A percentile compares a stretch with the other conserved stretches of the same genome.
Conservation (phyloP, 2,113 vertebrate genomes). For the Macaca mulatta region DNA sequence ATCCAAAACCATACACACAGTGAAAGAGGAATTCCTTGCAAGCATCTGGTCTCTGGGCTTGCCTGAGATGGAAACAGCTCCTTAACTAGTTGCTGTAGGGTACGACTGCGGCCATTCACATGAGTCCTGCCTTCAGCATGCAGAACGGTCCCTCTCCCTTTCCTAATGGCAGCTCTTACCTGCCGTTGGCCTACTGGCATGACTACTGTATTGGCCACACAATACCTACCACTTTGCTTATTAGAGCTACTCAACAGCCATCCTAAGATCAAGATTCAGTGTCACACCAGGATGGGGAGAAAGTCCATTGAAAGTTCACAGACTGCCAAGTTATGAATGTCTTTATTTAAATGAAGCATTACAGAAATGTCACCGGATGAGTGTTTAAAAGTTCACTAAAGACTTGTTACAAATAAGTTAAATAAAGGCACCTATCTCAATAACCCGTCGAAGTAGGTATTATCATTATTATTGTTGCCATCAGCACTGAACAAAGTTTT, state of each 20-base stretch:
- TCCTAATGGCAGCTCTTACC: rapidly evolving
- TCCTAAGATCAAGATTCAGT: not conserved
- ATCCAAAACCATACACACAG: not conserved
- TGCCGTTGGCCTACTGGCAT: not conserved
- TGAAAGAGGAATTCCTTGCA: not conserved
- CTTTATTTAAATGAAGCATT: not conserved
- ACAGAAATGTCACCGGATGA: rapidly evolving
- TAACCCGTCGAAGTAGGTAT: not conserved
- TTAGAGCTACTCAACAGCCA: not conserved
- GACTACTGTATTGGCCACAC: rapidly evolving
- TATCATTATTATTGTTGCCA: not conserved
- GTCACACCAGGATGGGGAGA: rapidly evolving
- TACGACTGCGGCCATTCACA: not conserved
- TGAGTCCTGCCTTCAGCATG: rapidly evolving
- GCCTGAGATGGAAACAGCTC: rapidly evolving
- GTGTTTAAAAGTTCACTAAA: not conserved
- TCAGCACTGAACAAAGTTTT: not conserved
- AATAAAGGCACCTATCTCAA: not conserved
- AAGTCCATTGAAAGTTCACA: not conserved
- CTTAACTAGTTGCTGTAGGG: not conserved
- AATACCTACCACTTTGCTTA: rapidly evolving
- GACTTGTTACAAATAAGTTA: not conserved
- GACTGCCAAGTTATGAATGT: not conserved
- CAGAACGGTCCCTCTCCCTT: rapidly evolving
- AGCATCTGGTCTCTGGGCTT: rapidly evolving